Conservation (phyloP, 2,888 invertebrate genomes). For the Parnassius apollo region DNA sequence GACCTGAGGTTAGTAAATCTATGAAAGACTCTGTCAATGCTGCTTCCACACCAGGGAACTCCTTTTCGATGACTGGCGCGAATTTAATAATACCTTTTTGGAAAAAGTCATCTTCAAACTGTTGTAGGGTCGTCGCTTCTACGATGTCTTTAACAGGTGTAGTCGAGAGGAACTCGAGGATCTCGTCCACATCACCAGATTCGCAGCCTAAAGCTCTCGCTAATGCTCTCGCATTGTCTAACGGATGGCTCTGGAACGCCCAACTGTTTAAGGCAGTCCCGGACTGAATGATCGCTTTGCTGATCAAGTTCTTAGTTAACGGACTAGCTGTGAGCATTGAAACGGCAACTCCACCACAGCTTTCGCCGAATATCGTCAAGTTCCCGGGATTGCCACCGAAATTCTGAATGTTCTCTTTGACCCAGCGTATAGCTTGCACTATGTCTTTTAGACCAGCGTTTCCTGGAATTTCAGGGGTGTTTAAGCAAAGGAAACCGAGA, state of each 20-base stretch:
- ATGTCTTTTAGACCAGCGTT: conserved; percentile 72
- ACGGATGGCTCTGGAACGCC: conserved; percentile 52
- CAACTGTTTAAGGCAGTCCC: conserved; percentile 52
- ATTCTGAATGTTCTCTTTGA: conserved; percentile 64
- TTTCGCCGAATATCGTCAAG: conserved; percentile 67
- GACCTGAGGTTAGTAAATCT: conserved; percentile 60
- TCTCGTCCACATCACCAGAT: conserved; percentile 54
- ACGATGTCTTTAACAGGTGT: conserved; percentile 63
- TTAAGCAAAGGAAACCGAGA: conserved; percentile 65
- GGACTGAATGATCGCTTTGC: conserved; percentile 65
- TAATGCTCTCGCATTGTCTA: conserved; percentile 56
- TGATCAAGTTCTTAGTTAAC: conserved; percentile 56
- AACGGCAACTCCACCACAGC: conserved; percentile 55
- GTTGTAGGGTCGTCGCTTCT: conserved; percentile 44
- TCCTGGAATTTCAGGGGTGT: conserved; percentile 71
- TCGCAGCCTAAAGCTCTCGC: conserved; percentile 60
- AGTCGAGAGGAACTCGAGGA: conserved; percentile 59
- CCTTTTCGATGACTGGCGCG: conserved; percentile 59
- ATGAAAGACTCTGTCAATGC: conserved; percentile 59
- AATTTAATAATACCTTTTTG: conserved; percentile 39
- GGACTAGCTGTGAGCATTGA: conserved; percentile 65
- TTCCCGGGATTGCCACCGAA: conserved; percentile 71
- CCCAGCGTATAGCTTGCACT: conserved; percentile 64
- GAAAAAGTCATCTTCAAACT: conserved; percentile 32
- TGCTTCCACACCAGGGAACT: conserved; percentile 62